These are phyloP conservation scores for Sinelater perroti DNA, from an alignment of 2,888 invertebrate species.

Conservation along the genomic window DNA sequence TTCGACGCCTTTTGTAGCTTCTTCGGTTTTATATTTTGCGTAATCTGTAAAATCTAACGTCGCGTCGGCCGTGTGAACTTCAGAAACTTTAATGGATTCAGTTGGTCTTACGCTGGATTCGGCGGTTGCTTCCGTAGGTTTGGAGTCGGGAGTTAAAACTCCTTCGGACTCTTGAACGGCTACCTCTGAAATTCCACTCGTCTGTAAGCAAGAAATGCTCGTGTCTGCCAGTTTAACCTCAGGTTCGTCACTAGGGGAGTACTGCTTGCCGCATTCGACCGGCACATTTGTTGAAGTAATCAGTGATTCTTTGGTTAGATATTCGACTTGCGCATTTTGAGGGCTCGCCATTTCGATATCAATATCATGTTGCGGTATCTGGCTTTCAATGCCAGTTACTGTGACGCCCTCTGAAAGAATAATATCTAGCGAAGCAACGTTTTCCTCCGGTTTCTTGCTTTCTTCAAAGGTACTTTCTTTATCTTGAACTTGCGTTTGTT, in stretches of 20 bases:
- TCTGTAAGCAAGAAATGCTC: constrained; percentile 66
- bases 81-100: constrained; percentile 69
- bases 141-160: constrained; percentile 63
- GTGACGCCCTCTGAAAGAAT: constrained; percentile 66
- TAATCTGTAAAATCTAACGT: constrained; percentile 64
- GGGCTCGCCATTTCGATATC: constrained; percentile 59
- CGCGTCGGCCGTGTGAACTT: constrained; percentile 67
- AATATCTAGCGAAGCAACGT: constrained; percentile 64
- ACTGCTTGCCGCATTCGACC: constrained; percentile 68
- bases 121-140: constrained; percentile 66
- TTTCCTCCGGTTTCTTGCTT: constrained; percentile 58
- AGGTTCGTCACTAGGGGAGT: constrained; percentile 61
- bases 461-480: constrained; percentile 68
- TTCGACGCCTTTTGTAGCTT: constrained; percentile 64
- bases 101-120: constrained; percentile 67
- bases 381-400: constrained; percentile 69
- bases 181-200: constrained; percentile 67
- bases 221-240: constrained; percentile 61
- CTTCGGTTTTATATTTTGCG: constrained; percentile 66
- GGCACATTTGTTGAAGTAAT: constrained; percentile 67
- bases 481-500: constrained; percentile 69
- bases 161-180: constrained; percentile 75
- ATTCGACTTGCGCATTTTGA: constrained; percentile 67
- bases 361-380: constrained; percentile 71
- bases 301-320: constrained; percentile 70